Percentiles rank a stretch among this genome's conserved stretches.
Conservation (phyloP, 2,888 invertebrate species). For the Apamea monoglypha region DNA sequence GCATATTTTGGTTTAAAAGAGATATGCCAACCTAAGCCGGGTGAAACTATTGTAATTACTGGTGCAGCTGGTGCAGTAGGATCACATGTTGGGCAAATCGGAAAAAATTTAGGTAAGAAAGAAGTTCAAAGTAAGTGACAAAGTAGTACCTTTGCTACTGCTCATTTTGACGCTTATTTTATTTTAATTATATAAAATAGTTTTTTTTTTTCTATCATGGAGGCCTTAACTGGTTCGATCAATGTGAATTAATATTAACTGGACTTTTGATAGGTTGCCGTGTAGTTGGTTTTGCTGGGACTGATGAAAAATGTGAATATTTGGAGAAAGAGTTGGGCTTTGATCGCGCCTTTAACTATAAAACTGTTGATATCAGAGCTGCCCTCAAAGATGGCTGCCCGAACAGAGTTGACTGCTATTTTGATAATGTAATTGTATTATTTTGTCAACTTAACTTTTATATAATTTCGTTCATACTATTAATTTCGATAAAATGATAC, state of each 20-base stretch:
- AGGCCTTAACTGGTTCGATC: not conserved
- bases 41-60: constrained; percentile 93
- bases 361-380: constrained; percentile 89
- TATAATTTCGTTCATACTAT: not conserved
- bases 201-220: not conserved
- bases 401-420: constrained; percentile 93
- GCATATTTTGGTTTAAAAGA: constrained; percentile 94
- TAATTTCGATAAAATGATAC: not conserved
- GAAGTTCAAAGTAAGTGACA: not conserved
- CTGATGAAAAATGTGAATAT: constrained; percentile 93
- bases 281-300: constrained; percentile 92
- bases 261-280: constrained; percentile 77
- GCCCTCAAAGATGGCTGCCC: constrained; percentile 92
- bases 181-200: not conserved
- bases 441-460: constrained; percentile 28
- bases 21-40: constrained; percentile 92
- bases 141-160: not conserved
- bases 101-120: constrained; percentile 91
- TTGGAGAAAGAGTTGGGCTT: constrained; percentile 92
- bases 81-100: constrained; percentile 94
- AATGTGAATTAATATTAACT: not conserved
- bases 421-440: constrained; percentile 92
- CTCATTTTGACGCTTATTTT: not conserved
- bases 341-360: constrained; percentile 94
- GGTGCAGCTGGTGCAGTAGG: constrained; percentile 95